A percentile compares a stretch with the other conserved stretches of the same genome.
Conservation (phyloP, 2,797 vertebrate genomes). For the Oophaga sylvatica region DNA sequence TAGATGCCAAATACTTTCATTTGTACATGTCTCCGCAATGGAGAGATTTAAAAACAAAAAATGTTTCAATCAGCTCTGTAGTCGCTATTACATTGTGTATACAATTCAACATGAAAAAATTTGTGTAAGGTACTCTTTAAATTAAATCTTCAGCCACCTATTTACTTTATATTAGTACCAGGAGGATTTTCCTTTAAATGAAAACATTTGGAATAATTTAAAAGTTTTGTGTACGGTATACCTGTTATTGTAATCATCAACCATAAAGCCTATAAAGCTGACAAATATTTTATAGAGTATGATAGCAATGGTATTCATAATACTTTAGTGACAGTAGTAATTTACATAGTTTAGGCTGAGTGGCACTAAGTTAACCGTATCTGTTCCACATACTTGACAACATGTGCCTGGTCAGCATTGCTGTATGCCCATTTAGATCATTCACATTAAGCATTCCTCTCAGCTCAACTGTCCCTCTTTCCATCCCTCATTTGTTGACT, state of each 20-base stretch:
- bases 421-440: conserved; percentile 20
- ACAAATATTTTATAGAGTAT: neutral
- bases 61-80: no score
- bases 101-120: no score
- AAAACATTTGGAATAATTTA: neutral
- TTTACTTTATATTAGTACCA: neutral
- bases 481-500: conserved; percentile 58
- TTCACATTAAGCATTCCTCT: conserved; percentile 44
- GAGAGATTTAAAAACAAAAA: neutral
- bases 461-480: conserved; percentile 46
- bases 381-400: conserved; percentile 3
- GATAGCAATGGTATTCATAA: neutral
- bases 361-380: neutral
- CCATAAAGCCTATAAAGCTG: neutral
- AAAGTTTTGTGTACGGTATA: neutral
- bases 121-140: no score
- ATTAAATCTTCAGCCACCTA: neutral
- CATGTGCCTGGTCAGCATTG: conserved; percentile 11
- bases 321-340: neutral
- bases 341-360: conserved; percentile 18
- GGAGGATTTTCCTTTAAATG: neutral
- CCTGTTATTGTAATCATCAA: neutral
- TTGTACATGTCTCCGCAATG: no score
- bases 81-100: no score
- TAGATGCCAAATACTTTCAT: no score